Percentiles rank a stretch among this genome's conserved stretches.
phyloP scores from a whole-genome alignment of 2,888 invertebrate species.

The Meloe dianella region DNA sequence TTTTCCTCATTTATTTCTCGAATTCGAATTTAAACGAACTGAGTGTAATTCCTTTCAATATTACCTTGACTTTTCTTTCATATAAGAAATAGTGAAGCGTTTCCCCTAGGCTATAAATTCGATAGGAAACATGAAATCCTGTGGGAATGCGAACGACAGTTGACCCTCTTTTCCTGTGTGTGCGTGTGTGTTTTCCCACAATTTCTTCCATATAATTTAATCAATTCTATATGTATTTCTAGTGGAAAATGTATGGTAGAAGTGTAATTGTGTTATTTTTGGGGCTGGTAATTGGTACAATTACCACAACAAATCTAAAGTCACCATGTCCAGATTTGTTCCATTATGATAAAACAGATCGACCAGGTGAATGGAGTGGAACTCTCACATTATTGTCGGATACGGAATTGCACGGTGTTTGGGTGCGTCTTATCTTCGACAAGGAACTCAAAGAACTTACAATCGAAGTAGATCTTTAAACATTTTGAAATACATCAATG shows the following conservation, averaged over 20 bases:
- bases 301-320: neutral
- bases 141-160: neutral
- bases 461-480: conserved; percentile 39
- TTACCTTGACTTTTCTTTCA: too few species aligned
- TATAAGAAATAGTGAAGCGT: too few species aligned
- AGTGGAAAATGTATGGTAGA: neutral
- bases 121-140: neutral
- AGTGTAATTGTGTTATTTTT: neutral
- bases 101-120: too few species aligned
- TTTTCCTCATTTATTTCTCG: too few species aligned
- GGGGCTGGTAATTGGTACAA: neutral
- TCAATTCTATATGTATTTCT: neutral
- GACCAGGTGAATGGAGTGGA: conserved; percentile 42
- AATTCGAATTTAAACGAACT: too few species aligned
- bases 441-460: conserved; percentile 33
- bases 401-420: conserved; percentile 45
- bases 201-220: conserved; percentile 15
- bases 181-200: too few species aligned
- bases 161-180: neutral
- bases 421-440: conserved; percentile 47
- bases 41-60: too few species aligned
- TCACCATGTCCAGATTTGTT: conserved; percentile 49
- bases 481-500: too few species aligned
- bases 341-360: conserved; percentile 40
- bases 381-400: conserved; percentile 41